phyloP scores from a whole-genome alignment of 2,797 vertebrate species.

The Okamejei kenojei region DNA sequence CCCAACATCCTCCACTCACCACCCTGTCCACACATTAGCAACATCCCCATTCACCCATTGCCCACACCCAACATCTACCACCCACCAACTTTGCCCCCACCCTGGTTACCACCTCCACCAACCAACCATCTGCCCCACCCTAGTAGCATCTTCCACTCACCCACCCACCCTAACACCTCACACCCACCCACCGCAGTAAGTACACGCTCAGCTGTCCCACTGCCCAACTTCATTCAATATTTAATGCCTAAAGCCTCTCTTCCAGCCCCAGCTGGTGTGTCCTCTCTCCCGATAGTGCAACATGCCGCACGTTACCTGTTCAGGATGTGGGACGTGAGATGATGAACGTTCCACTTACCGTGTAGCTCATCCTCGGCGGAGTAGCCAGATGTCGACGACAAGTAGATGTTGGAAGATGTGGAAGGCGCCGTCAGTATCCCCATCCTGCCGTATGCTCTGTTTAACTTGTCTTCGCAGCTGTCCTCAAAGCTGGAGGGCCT shows the following conservation, averaged over 20 bases:
- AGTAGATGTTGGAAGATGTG: not conserved
- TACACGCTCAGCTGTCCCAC: not conserved
- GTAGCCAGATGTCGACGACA: slow-evolving; percentile 11
- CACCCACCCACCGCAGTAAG: too few species aligned
- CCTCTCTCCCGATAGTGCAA: not conserved
- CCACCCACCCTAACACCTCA: too few species aligned
- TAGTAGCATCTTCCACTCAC: too few species aligned
- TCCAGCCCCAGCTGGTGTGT: not conserved
- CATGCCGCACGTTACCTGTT: too few species aligned
- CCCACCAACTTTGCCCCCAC: too few species aligned
- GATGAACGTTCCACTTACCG: not conserved
- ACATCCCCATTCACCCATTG: too few species aligned
- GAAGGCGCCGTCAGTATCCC: not conserved
- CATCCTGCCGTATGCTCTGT: not conserved
- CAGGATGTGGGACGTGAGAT: not conserved
- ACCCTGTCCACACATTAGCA: too few species aligned
- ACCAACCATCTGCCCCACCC: too few species aligned
- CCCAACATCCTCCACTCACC: too few species aligned
- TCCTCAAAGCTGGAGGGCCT: not conserved
- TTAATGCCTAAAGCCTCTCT: not conserved
- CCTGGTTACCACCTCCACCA: too few species aligned
- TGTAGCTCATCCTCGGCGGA: slow-evolving; percentile 18
- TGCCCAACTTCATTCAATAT: not conserved
- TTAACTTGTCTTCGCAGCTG: not conserved
- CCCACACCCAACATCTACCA: too few species aligned